Base-by-base conservation (phyloP, 1,140 invertebrate species). In the Gonioctena quinquepunctata region DNA sequence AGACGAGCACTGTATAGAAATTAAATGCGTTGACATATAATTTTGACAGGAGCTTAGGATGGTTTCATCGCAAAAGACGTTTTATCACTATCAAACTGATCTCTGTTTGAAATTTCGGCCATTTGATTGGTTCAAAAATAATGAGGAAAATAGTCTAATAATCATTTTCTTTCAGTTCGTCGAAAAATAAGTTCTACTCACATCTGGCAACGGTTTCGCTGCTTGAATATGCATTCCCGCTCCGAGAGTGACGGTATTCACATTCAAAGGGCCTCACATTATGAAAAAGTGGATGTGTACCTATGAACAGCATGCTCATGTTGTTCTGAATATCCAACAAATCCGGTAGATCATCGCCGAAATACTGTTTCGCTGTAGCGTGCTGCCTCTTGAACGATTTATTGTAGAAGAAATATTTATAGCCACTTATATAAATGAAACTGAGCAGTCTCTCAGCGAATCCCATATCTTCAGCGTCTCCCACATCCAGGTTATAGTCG, bases 261-360 rank as follows among this genome's bases (percentile, higher is more conserved):
- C 85, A 11, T 84, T 81, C 7, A 84, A 73, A 6, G 88, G n/a
- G 83, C 50, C 84, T 80, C 42, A 83, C 80, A 27, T 81, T 78
- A 52, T 83, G 77, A 73, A 86, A 82, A 19, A 84, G 75, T 2
- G 83, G 82, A 82, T 88, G 83, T 7, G 77, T 77, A 74, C 86
- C 87, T 2, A 85, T 65, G 66, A 90, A 85, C n/a, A 89, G 49
- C 77, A 90, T 77, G 49, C 85, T 84, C 0, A 86, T 79, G 73
- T 86, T 85, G 59, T 81, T 82, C 27, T 81, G 76, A 5, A 89
- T 71, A 23, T 88, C 83, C 1, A 77, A 70, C 2, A 88, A 71
- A 22, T 77, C 60, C 0, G 86, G 86, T 8, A 78, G 67, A 61
- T 81, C 71, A 2, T 77, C 56, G 7, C 83, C 86, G 73, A 87